Evolutionary conservation across 2,113 vertebrate species (phyloP).

Genomic region (Podilymbus podiceps): DNA sequence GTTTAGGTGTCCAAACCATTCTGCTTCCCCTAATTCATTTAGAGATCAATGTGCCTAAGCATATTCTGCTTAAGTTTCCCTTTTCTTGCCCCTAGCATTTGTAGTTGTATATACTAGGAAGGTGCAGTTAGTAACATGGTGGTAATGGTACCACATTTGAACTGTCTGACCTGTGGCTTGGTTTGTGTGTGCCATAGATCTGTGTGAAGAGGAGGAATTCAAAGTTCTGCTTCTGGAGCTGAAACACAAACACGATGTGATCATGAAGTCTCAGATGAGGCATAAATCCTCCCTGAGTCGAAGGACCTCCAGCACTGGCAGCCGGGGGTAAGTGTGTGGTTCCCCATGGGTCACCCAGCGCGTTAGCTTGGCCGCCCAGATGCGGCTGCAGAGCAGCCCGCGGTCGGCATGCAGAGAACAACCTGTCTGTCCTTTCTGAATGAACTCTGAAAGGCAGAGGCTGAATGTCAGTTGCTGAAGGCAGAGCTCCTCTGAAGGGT

Average conservation of each 20-base stretch:
- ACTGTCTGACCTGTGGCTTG: neutral
- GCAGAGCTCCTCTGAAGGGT: neutral
- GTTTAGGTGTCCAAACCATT: neutral
- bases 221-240: conserved; percentile 90
- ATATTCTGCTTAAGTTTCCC: neutral
- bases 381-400: neutral
- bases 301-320: conserved; percentile 92
- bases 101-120: neutral
- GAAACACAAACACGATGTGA: conserved; percentile 95
- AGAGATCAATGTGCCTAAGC: neutral
- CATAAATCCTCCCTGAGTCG: conserved; percentile 94
- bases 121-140: neutral
- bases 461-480: neutral
- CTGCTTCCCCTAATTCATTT: neutral
- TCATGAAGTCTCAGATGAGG: conserved; percentile 97
- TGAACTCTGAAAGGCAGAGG: neutral
- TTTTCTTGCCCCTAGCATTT: neutral
- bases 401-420: accelerated
- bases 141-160: neutral
- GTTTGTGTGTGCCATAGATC: conserved; percentile 73
- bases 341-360: neutral
- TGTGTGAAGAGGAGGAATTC: conserved; percentile 97
- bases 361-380: neutral
- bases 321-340: conserved; percentile 84
- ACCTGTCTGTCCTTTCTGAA: neutral